Percentiles rank a stretch among this genome's conserved stretches.
These are phyloP conservation scores for Lasioglossum marginatum DNA, from an alignment of 2,888 invertebrate species.

Conservation along the genomic window DNA sequence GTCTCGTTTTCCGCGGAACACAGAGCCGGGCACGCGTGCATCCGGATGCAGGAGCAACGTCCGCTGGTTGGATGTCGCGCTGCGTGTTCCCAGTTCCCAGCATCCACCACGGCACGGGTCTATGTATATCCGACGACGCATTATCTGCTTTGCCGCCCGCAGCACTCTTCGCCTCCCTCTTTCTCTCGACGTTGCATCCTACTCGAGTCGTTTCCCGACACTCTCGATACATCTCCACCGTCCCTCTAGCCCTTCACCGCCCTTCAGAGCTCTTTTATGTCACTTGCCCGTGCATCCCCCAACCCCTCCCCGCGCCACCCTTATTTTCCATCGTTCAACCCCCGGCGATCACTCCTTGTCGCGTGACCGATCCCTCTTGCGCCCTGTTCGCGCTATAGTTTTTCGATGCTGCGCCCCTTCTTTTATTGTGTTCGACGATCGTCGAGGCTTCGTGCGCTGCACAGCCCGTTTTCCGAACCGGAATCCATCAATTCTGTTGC, in stretches of 20 bases:
- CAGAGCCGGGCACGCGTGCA: background rate
- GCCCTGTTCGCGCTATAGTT: background rate
- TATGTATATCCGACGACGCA: slow-evolving; percentile 58
- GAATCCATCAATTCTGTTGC: background rate
- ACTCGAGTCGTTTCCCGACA: slow-evolving; percentile 36
- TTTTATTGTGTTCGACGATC: slow-evolving; percentile 7
- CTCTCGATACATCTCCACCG: slow-evolving; percentile 33
- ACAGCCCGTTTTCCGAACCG: background rate
- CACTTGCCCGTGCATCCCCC: background rate
- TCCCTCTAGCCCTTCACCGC: background rate
- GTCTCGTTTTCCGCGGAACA: background rate
- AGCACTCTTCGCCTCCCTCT: slow-evolving; percentile 24
- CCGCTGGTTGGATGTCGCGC: slow-evolving; percentile 45
- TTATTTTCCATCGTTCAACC: background rate
- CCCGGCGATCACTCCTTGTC: background rate
- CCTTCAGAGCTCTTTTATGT: background rate
- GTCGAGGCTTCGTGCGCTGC: background rate
- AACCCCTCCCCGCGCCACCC: background rate
- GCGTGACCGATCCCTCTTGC: slow-evolving; percentile 1
- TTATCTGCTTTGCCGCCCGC: slow-evolving; percentile 56
- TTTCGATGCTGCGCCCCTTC: background rate
- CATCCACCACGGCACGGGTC: slow-evolving; percentile 23
- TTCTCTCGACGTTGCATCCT: slow-evolving; percentile 33
- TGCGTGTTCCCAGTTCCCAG: slow-evolving; percentile 9
- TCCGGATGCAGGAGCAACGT: slow-evolving; percentile 48